Conservation (phyloP, 2,797 vertebrate species). For the Rhynchonycteris naso region DNA sequence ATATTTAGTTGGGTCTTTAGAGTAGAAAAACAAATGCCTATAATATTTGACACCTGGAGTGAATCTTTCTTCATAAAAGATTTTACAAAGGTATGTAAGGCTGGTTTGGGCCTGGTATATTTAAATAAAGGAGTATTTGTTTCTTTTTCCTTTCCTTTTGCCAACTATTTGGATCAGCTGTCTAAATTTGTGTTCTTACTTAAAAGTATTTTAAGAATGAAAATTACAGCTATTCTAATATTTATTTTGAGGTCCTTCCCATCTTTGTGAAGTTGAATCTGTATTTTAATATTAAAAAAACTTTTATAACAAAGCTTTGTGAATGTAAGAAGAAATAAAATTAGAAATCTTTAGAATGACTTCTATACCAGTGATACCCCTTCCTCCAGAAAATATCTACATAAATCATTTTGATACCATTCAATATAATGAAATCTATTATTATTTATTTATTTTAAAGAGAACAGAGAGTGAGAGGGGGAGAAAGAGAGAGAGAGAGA, state of each 20-base stretch:
- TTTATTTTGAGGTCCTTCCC: constrained; percentile 60
- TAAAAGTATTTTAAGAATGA: constrained; percentile 64
- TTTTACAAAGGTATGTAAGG: constrained; percentile 12
- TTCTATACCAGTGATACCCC: not conserved
- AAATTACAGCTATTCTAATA: constrained; percentile 53
- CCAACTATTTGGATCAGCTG: constrained; percentile 67
- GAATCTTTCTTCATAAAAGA: constrained; percentile 23
- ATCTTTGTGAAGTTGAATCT: constrained; percentile 50
- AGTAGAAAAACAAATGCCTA: not conserved
- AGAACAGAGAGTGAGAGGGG: too few species aligned
- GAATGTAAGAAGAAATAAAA: constrained; percentile 13
- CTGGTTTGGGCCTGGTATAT: not conserved
- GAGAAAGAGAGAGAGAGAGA: too few species aligned
- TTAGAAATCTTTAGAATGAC: constrained; percentile 18
- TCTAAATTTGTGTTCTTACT: constrained; percentile 59
- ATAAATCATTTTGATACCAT: not conserved
- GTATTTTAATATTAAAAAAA: constrained; percentile 33
- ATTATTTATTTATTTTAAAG: not conserved
- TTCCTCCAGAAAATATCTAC: not conserved
- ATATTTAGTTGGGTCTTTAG: not conserved
- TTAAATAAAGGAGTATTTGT: constrained; percentile 69
- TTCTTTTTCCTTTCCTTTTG: constrained; percentile 50
- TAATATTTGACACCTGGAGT: not conserved
- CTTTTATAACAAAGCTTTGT: not conserved
- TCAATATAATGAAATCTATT: not conserved